Conservation (phyloP, 2,888 invertebrate species). For the Hyles lineata region DNA sequence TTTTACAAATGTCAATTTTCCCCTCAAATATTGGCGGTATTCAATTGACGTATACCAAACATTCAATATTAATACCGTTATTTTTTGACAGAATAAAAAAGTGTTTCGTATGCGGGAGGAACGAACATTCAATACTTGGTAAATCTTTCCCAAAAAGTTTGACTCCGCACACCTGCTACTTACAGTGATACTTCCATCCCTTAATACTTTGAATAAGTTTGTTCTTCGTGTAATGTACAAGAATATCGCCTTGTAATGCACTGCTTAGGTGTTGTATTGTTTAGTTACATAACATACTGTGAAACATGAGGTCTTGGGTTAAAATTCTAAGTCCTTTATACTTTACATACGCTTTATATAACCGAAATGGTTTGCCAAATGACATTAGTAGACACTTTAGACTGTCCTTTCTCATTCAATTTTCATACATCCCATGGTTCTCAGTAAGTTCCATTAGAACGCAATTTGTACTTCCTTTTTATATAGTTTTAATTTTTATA, state of each 20-base stretch:
- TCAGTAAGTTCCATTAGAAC: too few species aligned
- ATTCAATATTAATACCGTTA: not conserved
- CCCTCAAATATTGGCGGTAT: not conserved
- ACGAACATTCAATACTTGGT: slow-evolving; percentile 16
- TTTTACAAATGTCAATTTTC: not conserved
- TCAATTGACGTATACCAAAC: not conserved
- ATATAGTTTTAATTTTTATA: too few species aligned
- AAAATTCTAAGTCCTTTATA: too few species aligned
- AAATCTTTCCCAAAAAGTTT: slow-evolving; percentile 13
- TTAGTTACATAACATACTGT: too few species aligned
- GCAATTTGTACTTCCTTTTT: too few species aligned
- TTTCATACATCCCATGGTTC: too few species aligned
- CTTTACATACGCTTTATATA: too few species aligned
- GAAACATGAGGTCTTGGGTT: too few species aligned
- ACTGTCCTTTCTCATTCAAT: too few species aligned
- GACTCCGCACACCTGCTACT: slow-evolving; percentile 12
- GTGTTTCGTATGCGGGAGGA: not conserved
- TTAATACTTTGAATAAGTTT: slow-evolving; percentile 24
- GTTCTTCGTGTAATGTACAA: slow-evolving; percentile 9
- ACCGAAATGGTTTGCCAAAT: too few species aligned
- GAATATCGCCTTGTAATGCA: not conserved
- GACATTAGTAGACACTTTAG: too few species aligned
- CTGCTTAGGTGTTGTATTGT: not conserved
- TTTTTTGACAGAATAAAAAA: not conserved
- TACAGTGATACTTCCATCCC: slow-evolving; percentile 18